Conservation (phyloP, 2,113 vertebrate genomes). For the Phalacrocorax aristotelis region DNA sequence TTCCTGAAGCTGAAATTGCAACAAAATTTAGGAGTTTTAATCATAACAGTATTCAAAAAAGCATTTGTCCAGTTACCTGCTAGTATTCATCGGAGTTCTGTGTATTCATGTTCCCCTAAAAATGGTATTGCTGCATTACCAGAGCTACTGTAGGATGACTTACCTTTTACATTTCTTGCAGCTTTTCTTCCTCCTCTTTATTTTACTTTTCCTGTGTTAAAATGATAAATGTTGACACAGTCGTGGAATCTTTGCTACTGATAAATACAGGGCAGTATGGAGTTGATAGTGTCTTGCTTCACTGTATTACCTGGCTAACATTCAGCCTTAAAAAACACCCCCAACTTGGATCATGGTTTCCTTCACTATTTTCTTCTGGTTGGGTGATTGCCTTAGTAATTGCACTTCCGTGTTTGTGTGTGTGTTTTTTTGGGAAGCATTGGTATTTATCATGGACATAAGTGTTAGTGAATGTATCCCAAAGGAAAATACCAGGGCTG, state of each 20-base stretch:
- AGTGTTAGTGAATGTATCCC: background rate
- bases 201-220: background rate
- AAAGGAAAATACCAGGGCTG: background rate
- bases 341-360: background rate
- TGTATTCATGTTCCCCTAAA: background rate
- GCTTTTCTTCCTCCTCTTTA: background rate
- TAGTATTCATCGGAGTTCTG: background rate
- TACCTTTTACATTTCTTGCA: background rate
- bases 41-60: background rate
- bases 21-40: conserved; percentile 14
- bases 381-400: background rate
- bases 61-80: conserved; percentile 31
- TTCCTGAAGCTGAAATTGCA: conserved; percentile 50
- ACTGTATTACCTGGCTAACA: background rate
- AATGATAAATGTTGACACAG: background rate
- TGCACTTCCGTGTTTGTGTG: background rate
- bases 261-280: background rate
- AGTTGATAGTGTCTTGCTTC: background rate
- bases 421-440: background rate
- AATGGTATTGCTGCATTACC: background rate
- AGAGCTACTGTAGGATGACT: background rate
- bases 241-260: background rate
- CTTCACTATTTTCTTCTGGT: background rate
- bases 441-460: background rate
- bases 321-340: background rate